phyloP scores from a whole-genome alignment of 1,140 invertebrate genomes.

The Drosophila varians region DNA sequence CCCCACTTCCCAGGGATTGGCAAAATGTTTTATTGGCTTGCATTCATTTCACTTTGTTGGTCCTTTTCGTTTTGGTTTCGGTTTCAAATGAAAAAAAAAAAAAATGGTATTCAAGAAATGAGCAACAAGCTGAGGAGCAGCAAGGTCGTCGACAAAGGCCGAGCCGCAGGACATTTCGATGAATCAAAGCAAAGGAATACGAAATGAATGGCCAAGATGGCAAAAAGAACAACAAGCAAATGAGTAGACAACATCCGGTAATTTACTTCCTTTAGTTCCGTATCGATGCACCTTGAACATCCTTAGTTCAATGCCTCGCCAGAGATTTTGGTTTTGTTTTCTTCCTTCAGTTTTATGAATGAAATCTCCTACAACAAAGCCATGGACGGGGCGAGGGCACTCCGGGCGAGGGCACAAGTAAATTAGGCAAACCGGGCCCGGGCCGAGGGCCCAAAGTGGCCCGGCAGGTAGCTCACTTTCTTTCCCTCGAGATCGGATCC shows the following conservation, averaged over 20 bases:
- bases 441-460: constrained; percentile 74
- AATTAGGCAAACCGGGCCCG: constrained; percentile 80
- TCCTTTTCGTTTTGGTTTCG: constrained; percentile 26
- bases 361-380: constrained; percentile 56
- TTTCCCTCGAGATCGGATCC: constrained; percentile 9
- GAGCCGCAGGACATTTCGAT: constrained; percentile 74
- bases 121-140: constrained; percentile 50
- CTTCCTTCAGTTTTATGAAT: constrained; percentile 57
- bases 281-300: constrained; percentile 64
- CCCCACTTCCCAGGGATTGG: constrained; percentile 36
- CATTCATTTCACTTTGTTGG: constrained; percentile 27
- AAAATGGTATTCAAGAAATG: constrained; percentile 25
- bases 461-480: constrained; percentile 54
- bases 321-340: constrained; percentile 33
- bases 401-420: constrained; percentile 58
- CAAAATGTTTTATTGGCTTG: constrained; percentile 65
- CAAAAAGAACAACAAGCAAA: constrained; percentile 74
- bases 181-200: constrained; percentile 62
- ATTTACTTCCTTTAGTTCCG: constrained; percentile 83
- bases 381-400: too few species aligned
- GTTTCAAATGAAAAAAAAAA: constrained; percentile 60
- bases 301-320: constrained; percentile 20
- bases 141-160: constrained; percentile 52
- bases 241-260: constrained; percentile 83
- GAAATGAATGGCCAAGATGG: constrained; percentile 20